phyloP scores from a whole-genome alignment of 2,113 vertebrate species.

The Apistogramma diplotaenia region DNA sequence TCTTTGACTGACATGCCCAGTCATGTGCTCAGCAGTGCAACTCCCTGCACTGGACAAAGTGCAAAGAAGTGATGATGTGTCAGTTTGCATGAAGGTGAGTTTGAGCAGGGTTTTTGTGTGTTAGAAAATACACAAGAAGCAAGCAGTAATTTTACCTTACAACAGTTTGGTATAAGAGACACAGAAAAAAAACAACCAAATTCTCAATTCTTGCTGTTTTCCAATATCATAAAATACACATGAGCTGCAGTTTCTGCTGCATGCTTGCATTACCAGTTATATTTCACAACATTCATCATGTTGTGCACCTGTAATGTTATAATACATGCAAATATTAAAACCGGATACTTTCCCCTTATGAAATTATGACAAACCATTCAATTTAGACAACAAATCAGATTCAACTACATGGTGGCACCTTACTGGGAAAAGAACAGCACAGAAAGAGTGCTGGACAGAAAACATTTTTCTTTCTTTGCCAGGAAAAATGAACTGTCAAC shows the following conservation, averaged over 20 bases:
- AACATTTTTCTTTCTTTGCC: constrained; percentile 81
- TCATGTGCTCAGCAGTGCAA: constrained; percentile 57
- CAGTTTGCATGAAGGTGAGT: constrained; percentile 39
- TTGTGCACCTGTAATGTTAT: constrained; percentile 61
- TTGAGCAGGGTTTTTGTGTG: constrained; percentile 2
- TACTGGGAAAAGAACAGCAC: constrained; percentile 31
- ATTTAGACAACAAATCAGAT: constrained; percentile 69
- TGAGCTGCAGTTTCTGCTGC: not conserved
- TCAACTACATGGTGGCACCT: constrained; percentile 32
- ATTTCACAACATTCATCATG: constrained; percentile 51
- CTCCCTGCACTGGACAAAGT: constrained; percentile 41
- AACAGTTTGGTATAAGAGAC: not conserved
- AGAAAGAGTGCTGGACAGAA: constrained; percentile 51
- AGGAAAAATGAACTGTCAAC: constrained; percentile 83
- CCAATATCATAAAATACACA: constrained; percentile 10
- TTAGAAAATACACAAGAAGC: not conserved
- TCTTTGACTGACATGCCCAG: constrained; percentile 71
- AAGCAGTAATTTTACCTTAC: not conserved
- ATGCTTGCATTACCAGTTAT: not conserved
- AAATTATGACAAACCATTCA: constrained; percentile 69
- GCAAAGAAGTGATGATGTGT: constrained; percentile 40
- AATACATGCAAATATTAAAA: constrained; percentile 61
- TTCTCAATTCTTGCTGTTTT: constrained; percentile 10
- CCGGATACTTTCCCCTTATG: constrained; percentile 51
- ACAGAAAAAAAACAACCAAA: not conserved